Evolutionary conservation across 2,797 vertebrate species (phyloP), one percentile per base, ranked within the genome.

Genomic region (Capromys pilorides): DNA sequence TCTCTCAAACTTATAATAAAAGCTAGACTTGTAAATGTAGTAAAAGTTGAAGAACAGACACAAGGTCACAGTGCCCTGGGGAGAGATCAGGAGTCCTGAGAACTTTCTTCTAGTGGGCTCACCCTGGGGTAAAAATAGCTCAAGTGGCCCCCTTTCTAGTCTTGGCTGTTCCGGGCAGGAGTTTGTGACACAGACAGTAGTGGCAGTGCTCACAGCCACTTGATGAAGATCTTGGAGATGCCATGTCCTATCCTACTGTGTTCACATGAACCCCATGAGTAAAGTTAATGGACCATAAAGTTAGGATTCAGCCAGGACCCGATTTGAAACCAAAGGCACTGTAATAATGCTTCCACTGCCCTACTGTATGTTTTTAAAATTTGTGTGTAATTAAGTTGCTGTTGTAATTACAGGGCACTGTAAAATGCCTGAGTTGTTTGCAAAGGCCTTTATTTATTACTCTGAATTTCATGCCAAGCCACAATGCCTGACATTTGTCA

Each of bases 361-460:
- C 83, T 66, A 67, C 59, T 69, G 19, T 71, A 22, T 90, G 73
- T 73, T 86, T 95, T 61, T 33, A 5, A 59, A 92, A 83, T 86
- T 61, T 79, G 54, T 66, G 19, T 61, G n/a, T 82, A 73, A 82
- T 86, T 86, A 59, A 24, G n/a, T 36, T 73, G 67, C 66, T 66
- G 54, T 39, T 49, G 61, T 88, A 83, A 91, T 94, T 86, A 88
- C 4, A 10, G 33, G 11, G 79, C 71, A 61, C 59, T 71, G 39
- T 82, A 69, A 80, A 78, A 82, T 51, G 87, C 54, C 80, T 78
- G 39, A 21, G 62, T 26, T 93, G 80, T 93, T 95, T 81, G 54
- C 45, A 57, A 45, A 83, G 79, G n/a, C 28, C 90, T 59, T 59
- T 88, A 69, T 90, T 90, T 81, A 73, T 90, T 62, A n/a, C 10